Conservation (phyloP, 1,140 invertebrate genomes). For the Drosophila mojavensis region DNA sequence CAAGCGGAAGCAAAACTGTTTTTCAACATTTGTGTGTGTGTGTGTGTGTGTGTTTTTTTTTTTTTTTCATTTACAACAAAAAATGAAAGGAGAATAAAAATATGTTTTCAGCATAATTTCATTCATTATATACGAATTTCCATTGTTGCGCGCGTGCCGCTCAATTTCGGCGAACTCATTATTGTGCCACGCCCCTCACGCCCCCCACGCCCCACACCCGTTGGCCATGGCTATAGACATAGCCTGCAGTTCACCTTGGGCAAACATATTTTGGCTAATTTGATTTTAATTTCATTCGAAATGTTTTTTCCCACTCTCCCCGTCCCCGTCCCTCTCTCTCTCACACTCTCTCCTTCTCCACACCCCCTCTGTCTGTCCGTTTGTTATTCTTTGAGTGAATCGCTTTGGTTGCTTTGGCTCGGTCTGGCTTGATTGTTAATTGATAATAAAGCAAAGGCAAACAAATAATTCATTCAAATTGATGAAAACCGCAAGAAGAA, state of each 20-base stretch:
- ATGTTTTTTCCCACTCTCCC: slow-evolving; percentile 32
- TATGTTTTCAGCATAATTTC: slow-evolving; percentile 74
- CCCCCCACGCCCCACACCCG: too few species aligned
- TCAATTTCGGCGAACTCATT: slow-evolving; percentile 59
- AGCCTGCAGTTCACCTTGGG: slow-evolving; percentile 16
- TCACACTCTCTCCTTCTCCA: too few species aligned
- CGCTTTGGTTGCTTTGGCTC: not conserved
- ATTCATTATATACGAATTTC: slow-evolving; percentile 69
- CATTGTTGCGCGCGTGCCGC: slow-evolving; percentile 46
- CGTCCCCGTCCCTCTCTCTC: slow-evolving; percentile 27
- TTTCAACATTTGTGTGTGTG: slow-evolving; percentile 40
- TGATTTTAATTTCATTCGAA: slow-evolving; percentile 75
- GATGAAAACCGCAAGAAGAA: too few species aligned
- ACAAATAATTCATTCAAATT: too few species aligned
- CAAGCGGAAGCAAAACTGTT: slow-evolving; percentile 47
- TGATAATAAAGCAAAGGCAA: not conserved
- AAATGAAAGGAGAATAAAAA: slow-evolving; percentile 39
- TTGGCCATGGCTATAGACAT: too few species aligned
- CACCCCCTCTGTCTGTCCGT: not conserved
- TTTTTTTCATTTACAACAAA: slow-evolving; percentile 20
- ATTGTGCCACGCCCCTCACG: slow-evolving; percentile 31
- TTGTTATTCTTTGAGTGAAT: not conserved
- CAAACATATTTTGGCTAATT: slow-evolving; percentile 64
- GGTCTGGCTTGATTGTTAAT: slow-evolving; percentile 26
- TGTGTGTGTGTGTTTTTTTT: slow-evolving; percentile 1